These are phyloP conservation scores for Phrynocephalus vlangalii DNA, from an alignment of 2,797 vertebrate species.

Conservation along the genomic window DNA sequence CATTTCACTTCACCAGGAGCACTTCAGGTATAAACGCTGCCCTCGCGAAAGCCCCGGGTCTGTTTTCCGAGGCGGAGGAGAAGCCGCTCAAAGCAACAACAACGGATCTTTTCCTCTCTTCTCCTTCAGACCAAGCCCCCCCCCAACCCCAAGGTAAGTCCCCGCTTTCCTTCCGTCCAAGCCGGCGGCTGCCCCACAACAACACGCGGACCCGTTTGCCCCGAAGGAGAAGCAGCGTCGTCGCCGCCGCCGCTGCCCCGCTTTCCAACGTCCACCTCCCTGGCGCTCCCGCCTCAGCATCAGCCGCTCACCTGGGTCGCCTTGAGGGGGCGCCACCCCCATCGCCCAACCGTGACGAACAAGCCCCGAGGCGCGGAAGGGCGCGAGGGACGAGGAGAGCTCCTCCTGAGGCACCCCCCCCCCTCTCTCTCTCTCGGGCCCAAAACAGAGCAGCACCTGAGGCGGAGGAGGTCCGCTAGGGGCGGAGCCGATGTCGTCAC, in stretches of 20 bases:
- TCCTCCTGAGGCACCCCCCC: too few species aligned
- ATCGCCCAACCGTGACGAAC: background rate
- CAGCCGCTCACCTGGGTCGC: background rate
- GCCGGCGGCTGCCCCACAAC: background rate
- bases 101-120: background rate
- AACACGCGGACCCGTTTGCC: background rate
- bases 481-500: background rate
- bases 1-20: too few species aligned
- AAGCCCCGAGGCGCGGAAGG: fast-evolving
- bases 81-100: too few species aligned
- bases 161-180: too few species aligned
- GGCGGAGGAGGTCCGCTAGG: background rate
- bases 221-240: background rate
- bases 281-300: background rate
- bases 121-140: background rate
- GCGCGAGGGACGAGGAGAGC: too few species aligned
- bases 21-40: too few species aligned
- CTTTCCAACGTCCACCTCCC: too few species aligned
- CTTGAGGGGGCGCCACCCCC: background rate
- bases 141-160: too few species aligned
- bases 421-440: background rate
- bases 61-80: too few species aligned
- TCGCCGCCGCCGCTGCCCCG: background rate
- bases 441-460: background rate
- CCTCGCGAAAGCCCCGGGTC: too few species aligned